phyloP scores from a whole-genome alignment of 2,113 vertebrate genomes.

The Larimichthys crocea region DNA sequence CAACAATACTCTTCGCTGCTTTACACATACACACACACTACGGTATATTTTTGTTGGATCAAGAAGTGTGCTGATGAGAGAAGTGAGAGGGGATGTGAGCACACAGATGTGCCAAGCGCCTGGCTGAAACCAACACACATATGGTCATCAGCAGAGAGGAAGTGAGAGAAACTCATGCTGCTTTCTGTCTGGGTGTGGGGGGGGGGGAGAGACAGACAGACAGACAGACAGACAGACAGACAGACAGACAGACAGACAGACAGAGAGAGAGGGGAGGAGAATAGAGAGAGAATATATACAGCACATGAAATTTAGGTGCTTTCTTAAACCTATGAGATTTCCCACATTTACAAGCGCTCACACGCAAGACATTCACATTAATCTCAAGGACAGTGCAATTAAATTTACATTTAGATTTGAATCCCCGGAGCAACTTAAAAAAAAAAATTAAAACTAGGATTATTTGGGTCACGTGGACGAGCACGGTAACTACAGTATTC shows the following conservation, averaged over 20 bases:
- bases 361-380: not conserved
- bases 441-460: no score
- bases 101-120: constrained; percentile 82
- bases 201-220: not conserved
- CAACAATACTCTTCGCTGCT: constrained; percentile 21
- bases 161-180: constrained; percentile 79
- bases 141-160: constrained; percentile 83
- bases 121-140: constrained; percentile 82
- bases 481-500: not conserved
- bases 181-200: constrained; percentile 53
- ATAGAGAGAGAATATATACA: constrained; percentile 15
- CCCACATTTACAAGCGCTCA: constrained; percentile 32
- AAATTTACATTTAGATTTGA: constrained; percentile 3
- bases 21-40: constrained; percentile 20
- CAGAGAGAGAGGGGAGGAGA: not conserved
- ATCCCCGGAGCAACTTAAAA: not conserved
- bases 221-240: not conserved
- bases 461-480: not conserved
- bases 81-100: constrained; percentile 86
- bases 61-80: constrained; percentile 69
- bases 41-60: constrained; percentile 49
- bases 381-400: constrained; percentile 3
- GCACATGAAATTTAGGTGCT: constrained; percentile 45
- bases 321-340: constrained; percentile 54
- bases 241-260: not conserved